Evolutionary conservation across 2,888 invertebrate species (phyloP).

Genomic region (Macaria liturata): DNA sequence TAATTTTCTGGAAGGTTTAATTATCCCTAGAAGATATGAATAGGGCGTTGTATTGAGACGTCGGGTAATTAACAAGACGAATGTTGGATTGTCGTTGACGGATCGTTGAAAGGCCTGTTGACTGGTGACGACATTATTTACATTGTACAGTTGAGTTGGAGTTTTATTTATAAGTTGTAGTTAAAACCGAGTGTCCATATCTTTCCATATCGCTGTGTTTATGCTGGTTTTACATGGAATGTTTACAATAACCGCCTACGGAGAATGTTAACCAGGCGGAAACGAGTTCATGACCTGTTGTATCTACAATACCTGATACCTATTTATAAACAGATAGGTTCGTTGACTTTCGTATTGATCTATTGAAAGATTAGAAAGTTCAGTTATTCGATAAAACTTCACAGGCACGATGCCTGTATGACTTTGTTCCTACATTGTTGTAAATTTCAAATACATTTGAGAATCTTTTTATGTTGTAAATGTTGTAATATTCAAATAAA

Average conservation of each 20-base stretch:
- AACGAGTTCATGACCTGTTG: slow-evolving; percentile 34
- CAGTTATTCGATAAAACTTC: too few species aligned
- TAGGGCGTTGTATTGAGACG: slow-evolving; percentile 27
- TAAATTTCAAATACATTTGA: too few species aligned
- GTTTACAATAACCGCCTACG: slow-evolving; percentile 31
- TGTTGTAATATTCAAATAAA: too few species aligned
- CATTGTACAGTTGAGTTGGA: background rate
- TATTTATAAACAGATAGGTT: slow-evolving; percentile 29
- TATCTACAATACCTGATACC: slow-evolving; percentile 28
- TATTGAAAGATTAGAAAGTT: background rate
- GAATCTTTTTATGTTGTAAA: too few species aligned
- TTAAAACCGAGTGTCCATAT: slow-evolving; percentile 2
- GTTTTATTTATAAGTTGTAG: background rate
- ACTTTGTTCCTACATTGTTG: too few species aligned
- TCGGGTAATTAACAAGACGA: slow-evolving; percentile 25
- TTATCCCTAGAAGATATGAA: slow-evolving; percentile 33
- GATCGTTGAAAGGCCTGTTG: slow-evolving; percentile 20
- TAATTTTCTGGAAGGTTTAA: slow-evolving; percentile 36
- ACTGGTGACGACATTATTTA: background rate
- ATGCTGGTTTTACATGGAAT: slow-evolving; percentile 11
- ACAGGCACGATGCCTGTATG: too few species aligned
- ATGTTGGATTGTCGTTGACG: slow-evolving; percentile 23
- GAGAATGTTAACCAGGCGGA: slow-evolving; percentile 34
- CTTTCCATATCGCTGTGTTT: slow-evolving; percentile 6
- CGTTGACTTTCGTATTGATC: slow-evolving; percentile 12